Conservation (phyloP, 2,888 invertebrate species). For the Onchidella celtica region DNA sequence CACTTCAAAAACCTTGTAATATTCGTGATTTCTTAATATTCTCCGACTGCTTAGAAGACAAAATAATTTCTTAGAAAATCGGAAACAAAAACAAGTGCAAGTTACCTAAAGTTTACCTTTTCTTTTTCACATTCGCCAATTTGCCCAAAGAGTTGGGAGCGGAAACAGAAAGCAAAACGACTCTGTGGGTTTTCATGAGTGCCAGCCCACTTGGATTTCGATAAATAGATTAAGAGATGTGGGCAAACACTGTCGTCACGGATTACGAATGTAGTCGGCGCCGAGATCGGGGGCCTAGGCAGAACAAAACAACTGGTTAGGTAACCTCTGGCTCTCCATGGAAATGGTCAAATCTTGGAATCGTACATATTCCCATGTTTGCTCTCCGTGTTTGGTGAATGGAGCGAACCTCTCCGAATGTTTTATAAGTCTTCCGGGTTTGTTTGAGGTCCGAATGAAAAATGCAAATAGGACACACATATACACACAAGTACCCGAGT, state of each 20-base stretch:
- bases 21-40: no score
- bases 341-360: neutral
- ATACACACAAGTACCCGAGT: neutral
- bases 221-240: conserved; percentile 17
- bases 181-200: neutral
- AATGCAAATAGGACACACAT: conserved; percentile 16
- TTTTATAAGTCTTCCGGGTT: conserved; percentile 20
- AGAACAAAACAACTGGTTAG: neutral
- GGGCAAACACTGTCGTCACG: neutral
- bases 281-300: neutral
- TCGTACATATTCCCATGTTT: conserved; percentile 19
- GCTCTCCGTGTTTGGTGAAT: neutral
- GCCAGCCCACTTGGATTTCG: conserved; percentile 11
- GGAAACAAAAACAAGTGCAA: no score
- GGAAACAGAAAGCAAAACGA: neutral
- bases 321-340: neutral
- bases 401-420: neutral
- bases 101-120: no score
- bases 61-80: no score
- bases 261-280: conserved; percentile 5
- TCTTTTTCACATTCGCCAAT: neutral
- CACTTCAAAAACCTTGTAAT: no score
- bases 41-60: no score
- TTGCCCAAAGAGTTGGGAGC: neutral
- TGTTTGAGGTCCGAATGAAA: conserved; percentile 14